Percentiles rank a stretch among this genome's conserved stretches.
Conservation (phyloP, 2,888 invertebrate genomes). For the Ypsolopha scabrella region DNA sequence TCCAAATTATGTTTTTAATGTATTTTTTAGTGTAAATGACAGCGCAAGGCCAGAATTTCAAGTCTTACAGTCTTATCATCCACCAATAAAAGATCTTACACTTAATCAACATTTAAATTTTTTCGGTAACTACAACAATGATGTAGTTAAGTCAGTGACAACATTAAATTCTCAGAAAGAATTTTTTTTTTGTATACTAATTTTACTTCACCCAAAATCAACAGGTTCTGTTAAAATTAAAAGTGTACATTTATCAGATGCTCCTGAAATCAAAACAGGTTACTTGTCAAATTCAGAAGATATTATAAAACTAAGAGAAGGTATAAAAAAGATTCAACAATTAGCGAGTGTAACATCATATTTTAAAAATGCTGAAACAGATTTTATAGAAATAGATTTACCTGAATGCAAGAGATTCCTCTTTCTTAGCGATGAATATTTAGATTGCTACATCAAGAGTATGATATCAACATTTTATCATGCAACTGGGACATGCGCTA, state of each 20-base stretch:
- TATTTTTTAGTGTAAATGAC: too few species aligned
- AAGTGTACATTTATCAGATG: not conserved
- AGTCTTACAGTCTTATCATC: too few species aligned
- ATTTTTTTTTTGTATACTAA: not conserved
- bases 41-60: too few species aligned
- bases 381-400: constrained; percentile 39
- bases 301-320: not conserved
- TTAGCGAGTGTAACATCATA: constrained; percentile 37
- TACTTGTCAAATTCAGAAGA: not conserved
- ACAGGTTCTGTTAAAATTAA: not conserved
- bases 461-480: not conserved
- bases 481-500: not conserved
- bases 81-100: too few species aligned
- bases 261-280: not conserved
- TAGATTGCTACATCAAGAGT: constrained; percentile 64
- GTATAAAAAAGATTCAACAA: not conserved
- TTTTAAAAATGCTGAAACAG: constrained; percentile 44
- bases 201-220: not conserved
- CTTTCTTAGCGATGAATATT: constrained; percentile 68
- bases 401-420: constrained; percentile 48
- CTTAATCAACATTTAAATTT: too few species aligned
- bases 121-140: not conserved
- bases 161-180: not conserved
- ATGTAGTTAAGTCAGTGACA: not conserved
- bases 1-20: too few species aligned